A percentile compares a stretch with the other conserved stretches of the same genome.
These are phyloP conservation scores for Pyrochroa serraticornis DNA, from an alignment of 2,888 invertebrate genomes.

Conservation along the genomic window DNA sequence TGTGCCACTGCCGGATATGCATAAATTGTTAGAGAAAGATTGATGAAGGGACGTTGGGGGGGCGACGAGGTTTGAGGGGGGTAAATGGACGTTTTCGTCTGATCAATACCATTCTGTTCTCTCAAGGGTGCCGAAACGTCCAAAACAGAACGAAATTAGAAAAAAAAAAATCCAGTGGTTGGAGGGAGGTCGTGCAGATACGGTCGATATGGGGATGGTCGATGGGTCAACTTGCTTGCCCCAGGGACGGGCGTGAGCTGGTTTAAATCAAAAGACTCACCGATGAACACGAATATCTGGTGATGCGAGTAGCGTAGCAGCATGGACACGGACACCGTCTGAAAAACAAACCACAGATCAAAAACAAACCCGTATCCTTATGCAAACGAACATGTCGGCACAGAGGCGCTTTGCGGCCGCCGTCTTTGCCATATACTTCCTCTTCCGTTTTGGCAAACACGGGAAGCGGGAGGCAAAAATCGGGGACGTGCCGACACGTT, in stretches of 20 bases:
- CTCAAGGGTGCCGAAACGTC: background rate
- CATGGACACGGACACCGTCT: constrained; percentile 99
- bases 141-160: background rate
- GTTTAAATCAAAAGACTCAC: constrained; percentile 67
- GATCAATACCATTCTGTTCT: constrained; percentile 18
- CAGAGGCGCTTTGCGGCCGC: constrained; percentile 16
- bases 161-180: too few relatives aligned
- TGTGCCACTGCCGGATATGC: constrained; percentile 37
- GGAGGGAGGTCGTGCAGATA: too few relatives aligned
- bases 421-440: constrained; percentile 7
- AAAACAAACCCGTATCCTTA: constrained; percentile 37
- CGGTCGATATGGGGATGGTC: too few relatives aligned
- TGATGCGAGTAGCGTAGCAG: constrained; percentile 97
- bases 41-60: constrained; percentile 39
- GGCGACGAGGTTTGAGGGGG: constrained; percentile 10
- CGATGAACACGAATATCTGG: constrained; percentile 98
- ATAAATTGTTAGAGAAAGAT: constrained; percentile 43
- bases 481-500: too few relatives aligned
- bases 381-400: constrained; percentile 11
- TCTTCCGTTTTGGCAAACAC: constrained; percentile 10
- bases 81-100: constrained; percentile 19
- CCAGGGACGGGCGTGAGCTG: constrained; percentile 41
- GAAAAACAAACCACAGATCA: constrained; percentile 62
- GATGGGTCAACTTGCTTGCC: constrained; percentile 26
- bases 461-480: background rate